A percentile compares a stretch with the other conserved stretches of the same genome.
These are phyloP conservation scores for Myoxocephalus aenaeus DNA, from an alignment of 2,797 vertebrate species.

Conservation along the genomic window DNA sequence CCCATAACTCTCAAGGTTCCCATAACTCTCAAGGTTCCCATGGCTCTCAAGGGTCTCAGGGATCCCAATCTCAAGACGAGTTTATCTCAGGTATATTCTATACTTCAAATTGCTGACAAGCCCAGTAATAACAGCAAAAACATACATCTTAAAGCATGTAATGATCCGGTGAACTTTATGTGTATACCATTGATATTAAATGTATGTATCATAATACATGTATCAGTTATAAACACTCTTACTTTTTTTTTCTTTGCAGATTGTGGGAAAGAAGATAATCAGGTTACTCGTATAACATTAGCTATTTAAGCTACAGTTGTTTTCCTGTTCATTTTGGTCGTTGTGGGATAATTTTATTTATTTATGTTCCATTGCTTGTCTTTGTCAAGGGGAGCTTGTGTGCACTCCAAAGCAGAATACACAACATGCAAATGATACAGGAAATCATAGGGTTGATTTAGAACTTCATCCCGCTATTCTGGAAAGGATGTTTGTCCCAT, in stretches of 20 bases:
- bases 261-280: slow-evolving; percentile 88
- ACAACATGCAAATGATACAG: background rate
- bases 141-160: background rate
- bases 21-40: slow-evolving; percentile 81
- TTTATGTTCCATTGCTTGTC: slow-evolving; percentile 4
- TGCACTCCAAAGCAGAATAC: background rate
- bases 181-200: background rate
- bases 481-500: background rate
- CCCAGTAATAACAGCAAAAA: slow-evolving; percentile 8
- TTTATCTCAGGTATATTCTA: slow-evolving; percentile 77
- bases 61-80: slow-evolving; percentile 89
- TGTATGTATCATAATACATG: background rate
- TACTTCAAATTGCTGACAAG: slow-evolving; percentile 9
- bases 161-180: background rate
- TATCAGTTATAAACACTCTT: background rate
- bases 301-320: slow-evolving; percentile 23
- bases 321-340: slow-evolving; percentile 3
- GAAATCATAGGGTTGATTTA: background rate
- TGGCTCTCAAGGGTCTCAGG: slow-evolving; percentile 82
- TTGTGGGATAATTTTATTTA: background rate
- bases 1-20: slow-evolving; percentile 85
- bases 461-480: background rate
- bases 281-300: slow-evolving; percentile 86
- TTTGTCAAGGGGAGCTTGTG: slow-evolving; percentile 24
- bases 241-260: slow-evolving; percentile 84